Conservation (phyloP, 23 tunicate species). For the Trididemnum nubilum region DNA sequence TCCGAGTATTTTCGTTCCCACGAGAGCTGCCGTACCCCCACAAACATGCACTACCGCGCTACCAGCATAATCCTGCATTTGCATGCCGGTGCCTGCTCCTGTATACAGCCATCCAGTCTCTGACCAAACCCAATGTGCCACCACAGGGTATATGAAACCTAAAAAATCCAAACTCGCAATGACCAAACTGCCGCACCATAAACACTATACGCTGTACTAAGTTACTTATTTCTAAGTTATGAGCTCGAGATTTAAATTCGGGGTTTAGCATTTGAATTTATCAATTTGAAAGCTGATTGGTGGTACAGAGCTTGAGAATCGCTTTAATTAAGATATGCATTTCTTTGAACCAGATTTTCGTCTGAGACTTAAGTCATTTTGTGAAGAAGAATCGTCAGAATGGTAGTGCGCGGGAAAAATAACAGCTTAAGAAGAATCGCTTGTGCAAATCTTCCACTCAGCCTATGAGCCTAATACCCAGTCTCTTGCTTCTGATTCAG, state of each 20-base stretch:
- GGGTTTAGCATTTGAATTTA: not conserved
- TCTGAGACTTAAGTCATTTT: no score
- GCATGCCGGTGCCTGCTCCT: constrained; percentile 58
- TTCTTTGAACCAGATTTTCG: no score
- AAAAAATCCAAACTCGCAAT: not conserved
- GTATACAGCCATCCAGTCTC: constrained; percentile 58
- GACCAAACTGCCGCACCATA: not conserved
- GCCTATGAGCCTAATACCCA: no score
- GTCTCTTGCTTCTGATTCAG: no score
- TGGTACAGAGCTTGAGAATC: no score
- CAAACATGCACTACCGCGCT: constrained; percentile 72
- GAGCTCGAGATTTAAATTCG: not conserved
- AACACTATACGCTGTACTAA: not conserved
- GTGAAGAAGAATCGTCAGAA: no score
- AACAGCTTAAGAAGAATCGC: no score
- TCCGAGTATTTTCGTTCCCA: constrained; percentile 65
- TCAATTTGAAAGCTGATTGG: no score
- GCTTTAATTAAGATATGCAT: no score
- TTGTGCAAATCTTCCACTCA: no score
- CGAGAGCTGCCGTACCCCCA: constrained; percentile 84
- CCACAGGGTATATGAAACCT: constrained; percentile 81
- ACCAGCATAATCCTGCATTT: constrained; percentile 80
- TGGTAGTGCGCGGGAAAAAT: no score
- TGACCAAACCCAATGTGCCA: constrained; percentile 93
- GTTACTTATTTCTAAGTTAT: not conserved